A percentile compares a stretch with the other conserved stretches of the same genome.
Conservation (phyloP, 2,888 invertebrate species). For the Anoplius nigerrimus region DNA sequence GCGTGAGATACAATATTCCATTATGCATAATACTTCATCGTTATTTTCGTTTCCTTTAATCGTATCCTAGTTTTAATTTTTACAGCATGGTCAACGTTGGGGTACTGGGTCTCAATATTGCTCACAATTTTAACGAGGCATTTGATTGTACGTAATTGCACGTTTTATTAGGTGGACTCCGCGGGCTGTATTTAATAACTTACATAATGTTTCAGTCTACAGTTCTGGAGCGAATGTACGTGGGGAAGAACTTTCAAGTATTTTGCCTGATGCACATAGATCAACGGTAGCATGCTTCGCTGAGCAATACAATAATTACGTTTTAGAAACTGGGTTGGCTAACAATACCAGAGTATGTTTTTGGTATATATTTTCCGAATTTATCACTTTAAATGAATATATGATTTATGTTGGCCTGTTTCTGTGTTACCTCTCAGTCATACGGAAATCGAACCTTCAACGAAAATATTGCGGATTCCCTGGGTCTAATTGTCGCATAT, state of each 20-base stretch:
- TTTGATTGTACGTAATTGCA: constrained; percentile 21
- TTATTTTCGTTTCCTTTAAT: neutral
- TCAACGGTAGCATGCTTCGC: constrained; percentile 29
- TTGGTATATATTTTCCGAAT: too few species aligned
- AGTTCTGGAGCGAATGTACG: neutral
- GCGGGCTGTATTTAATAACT: too few species aligned
- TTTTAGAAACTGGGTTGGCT: neutral
- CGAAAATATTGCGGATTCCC: constrained; percentile 37
- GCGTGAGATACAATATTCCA: constrained; percentile 63
- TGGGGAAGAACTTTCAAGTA: neutral
- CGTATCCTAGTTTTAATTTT: neutral
- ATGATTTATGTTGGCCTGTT: neutral
- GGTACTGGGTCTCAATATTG: constrained; percentile 18
- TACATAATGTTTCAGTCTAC: too few species aligned
- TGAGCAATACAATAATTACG: constrained; percentile 28
- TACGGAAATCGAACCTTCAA: constrained; percentile 5
- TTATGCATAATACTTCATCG: neutral
- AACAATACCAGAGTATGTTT: neutral
- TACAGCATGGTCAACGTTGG: constrained; percentile 21
- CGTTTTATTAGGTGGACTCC: neutral
- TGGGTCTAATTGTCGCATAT: constrained; percentile 19
- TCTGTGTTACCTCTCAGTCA: neutral
- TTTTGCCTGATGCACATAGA: constrained; percentile 8
- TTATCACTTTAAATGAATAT: too few species aligned
- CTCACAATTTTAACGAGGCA: constrained; percentile 25